Evolutionary conservation across 2,797 vertebrate genomes (phyloP), one percentile per base, ranked within the genome.

Genomic region (Tapirus indicus): DNA sequence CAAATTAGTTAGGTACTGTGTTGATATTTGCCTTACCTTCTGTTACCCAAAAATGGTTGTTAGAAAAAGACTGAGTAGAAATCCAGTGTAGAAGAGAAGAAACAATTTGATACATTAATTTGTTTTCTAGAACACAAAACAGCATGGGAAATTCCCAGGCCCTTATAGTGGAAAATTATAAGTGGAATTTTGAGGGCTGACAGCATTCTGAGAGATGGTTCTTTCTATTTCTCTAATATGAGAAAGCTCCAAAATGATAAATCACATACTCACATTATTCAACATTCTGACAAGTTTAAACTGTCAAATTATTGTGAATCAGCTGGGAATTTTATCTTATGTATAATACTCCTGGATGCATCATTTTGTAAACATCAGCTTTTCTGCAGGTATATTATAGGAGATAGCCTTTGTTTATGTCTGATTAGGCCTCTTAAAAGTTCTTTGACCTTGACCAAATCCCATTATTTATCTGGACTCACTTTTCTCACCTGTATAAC

Each of bases 231-330:
- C 52, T 88, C 7, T 80, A 32, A 6, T 20, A 32, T 29, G 2
- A 9, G n/a, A 23, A 78, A 7, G 25, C 2, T 74, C 52, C 44
- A 66, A 75, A 79, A 84, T 44, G 62, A 25, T 82, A 82, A 85
- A 69, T 91, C 74, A 74, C 35, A 71, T 27, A 91, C 17, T 35
- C 7, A 54, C 17, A 64, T 23, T 92, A 32, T 54, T 87, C 58
- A 95, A 17, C 16, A 64, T 62, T 79, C 32, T 83, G 82, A 62
- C 74, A 90, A 72, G 69, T 74, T 85, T 79, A 92, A 87, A 84
- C 14, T 56, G 27, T 27, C 58, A 58, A 6, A 64, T 91, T 95
- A 79, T 62, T 83, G 5, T 86, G 64, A 86, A 41, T 85, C 54
- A 82, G 3, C 18, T 78, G 8, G 38, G 41, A 20, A 72, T 82